These are phyloP conservation scores for Alaudala cheleensis DNA, from an alignment of 2,113 vertebrate species.

Conservation along the genomic window DNA sequence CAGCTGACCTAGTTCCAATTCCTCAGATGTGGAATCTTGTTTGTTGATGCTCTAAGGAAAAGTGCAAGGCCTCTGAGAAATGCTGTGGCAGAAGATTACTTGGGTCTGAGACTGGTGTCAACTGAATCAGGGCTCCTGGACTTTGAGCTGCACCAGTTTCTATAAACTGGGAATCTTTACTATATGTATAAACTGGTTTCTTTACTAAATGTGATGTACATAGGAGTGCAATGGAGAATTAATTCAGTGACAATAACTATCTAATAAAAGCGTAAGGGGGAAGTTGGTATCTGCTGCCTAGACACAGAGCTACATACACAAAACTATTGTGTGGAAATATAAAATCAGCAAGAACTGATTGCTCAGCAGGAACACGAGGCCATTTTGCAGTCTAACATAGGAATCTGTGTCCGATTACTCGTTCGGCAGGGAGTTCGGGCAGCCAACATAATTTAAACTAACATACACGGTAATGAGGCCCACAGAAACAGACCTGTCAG, in stretches of 20 bases:
- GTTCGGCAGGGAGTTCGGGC: background rate
- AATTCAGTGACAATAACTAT: background rate
- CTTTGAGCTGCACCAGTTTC: background rate
- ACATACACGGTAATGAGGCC: background rate
- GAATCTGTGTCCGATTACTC: background rate
- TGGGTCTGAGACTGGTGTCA: background rate
- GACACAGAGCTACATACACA: background rate
- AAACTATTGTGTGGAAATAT: background rate
- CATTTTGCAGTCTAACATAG: background rate
- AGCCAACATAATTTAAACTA: background rate
- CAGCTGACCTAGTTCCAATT: background rate
- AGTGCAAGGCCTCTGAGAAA: background rate
- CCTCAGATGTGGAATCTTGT: background rate
- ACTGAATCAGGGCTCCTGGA: background rate
- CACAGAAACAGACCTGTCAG: slow-evolving; percentile 2
- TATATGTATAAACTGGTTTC: too few species aligned
- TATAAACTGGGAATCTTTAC: background rate
- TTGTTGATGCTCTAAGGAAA: background rate
- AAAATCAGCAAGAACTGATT: background rate
- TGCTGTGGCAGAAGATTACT: background rate
- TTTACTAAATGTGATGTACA: background rate
- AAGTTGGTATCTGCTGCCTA: background rate
- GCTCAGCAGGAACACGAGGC: background rate
- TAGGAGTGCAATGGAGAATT: background rate
- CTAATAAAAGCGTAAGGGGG: background rate